phyloP scores from a whole-genome alignment of 2,797 vertebrate species.

The Champsocephalus gunnari region DNA sequence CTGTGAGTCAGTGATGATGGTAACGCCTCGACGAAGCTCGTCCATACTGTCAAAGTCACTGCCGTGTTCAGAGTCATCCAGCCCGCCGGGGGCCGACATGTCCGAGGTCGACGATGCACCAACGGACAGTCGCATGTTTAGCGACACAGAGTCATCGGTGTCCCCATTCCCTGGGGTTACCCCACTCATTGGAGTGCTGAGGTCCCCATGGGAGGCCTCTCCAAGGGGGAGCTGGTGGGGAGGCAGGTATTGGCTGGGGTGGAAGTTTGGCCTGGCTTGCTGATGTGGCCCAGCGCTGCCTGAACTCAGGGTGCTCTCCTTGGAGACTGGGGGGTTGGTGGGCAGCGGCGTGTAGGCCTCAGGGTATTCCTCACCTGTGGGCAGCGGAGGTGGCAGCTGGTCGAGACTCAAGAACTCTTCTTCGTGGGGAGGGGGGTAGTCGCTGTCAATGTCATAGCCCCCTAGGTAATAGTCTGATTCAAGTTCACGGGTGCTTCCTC shows the following conservation, averaged over 20 bases:
- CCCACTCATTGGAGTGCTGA: constrained; percentile 68
- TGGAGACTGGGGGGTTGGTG: constrained; percentile 80
- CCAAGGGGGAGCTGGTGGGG: constrained; percentile 91
- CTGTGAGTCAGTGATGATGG: constrained; percentile 81
- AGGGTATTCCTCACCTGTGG: constrained; percentile 85
- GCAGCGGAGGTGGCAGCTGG: constrained; percentile 92
- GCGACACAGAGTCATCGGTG: constrained; percentile 82
- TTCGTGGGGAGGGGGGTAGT: constrained; percentile 93
- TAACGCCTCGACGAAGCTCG: constrained; percentile 78
- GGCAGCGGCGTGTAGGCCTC: constrained; percentile 87
- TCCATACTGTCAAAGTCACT: constrained; percentile 92
- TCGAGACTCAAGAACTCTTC: constrained; percentile 94
- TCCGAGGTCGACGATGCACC: constrained; percentile 90
- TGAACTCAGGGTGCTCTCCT: constrained; percentile 88
- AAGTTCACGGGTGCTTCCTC: constrained; percentile 86
- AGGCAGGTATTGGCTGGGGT: constrained; percentile 96
- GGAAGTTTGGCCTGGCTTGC: constrained; percentile 87
- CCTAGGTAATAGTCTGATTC: constrained; percentile 98
- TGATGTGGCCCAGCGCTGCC: constrained; percentile 66
- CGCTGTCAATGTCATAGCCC: constrained; percentile 96
- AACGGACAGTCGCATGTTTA: constrained; percentile 87
- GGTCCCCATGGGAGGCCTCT: constrained; percentile 79
- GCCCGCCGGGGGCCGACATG: constrained; percentile 85
- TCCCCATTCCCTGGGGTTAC: constrained; percentile 74
- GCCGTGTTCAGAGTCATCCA: constrained; percentile 88